These are phyloP conservation scores for Subanguina moxae DNA, from an alignment of 1,140 invertebrate genomes.

Conservation along the genomic window DNA sequence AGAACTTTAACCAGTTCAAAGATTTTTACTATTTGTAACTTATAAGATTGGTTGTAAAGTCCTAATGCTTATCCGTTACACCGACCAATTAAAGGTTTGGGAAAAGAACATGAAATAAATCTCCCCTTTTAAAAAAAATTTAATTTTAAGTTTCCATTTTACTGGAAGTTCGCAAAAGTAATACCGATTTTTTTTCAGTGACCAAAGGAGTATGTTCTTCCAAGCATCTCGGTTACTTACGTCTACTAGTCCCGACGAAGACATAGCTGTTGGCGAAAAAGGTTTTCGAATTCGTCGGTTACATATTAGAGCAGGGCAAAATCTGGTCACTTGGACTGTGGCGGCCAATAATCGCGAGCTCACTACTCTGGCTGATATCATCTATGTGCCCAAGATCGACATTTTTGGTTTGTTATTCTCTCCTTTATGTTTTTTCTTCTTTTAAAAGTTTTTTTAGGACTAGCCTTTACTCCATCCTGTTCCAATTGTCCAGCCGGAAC, in stretches of 20 bases:
- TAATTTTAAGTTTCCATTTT: too few relatives aligned
- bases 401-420: conserved; percentile 42
- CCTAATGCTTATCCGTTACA: too few relatives aligned
- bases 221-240: background rate
- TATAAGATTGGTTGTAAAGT: too few relatives aligned
- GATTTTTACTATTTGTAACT: too few relatives aligned
- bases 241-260: conserved; percentile 22
- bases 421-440: conserved; percentile 2
- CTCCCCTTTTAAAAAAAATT: too few relatives aligned
- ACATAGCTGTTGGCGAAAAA: conserved; percentile 36
- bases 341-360: conserved; percentile 36
- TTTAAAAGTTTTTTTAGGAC: conserved; percentile 60
- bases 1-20: too few relatives aligned
- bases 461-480: conserved; percentile 67
- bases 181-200: conserved; percentile 4
- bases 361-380: conserved; percentile 42
- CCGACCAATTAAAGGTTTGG: too few relatives aligned
- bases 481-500: conserved; percentile 65
- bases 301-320: conserved; percentile 45
- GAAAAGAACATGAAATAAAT: too few relatives aligned
- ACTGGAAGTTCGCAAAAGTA: too few relatives aligned
- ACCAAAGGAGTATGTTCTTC: background rate
- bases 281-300: conserved; percentile 38
- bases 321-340: conserved; percentile 56
- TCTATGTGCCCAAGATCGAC: conserved; percentile 49